Conservation (phyloP, 2,888 invertebrate genomes). For the Baronia brevicornis region DNA sequence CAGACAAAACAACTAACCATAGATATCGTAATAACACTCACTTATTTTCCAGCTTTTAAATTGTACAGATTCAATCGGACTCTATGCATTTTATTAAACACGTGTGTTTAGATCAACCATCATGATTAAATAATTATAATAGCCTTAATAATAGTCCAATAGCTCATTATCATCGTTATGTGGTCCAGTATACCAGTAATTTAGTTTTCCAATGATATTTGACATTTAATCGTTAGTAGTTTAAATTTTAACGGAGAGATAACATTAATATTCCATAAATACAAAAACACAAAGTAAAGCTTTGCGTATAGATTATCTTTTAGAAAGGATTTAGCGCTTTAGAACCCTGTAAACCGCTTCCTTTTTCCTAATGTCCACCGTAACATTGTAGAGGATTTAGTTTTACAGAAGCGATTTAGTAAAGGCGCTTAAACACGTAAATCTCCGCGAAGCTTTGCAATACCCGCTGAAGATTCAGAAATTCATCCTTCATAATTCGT, state of each 20-base stretch:
- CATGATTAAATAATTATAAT: no score
- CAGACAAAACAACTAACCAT: conserved; percentile 62
- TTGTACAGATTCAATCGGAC: conserved; percentile 52
- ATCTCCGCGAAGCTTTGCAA: conserved; percentile 55
- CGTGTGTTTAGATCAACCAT: no score
- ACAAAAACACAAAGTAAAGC: conserved; percentile 37
- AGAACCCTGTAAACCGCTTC: conserved; percentile 48
- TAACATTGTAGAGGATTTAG: conserved; percentile 46
- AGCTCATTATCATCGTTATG: conserved; percentile 9
- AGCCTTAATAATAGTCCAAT: no score
- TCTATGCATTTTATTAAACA: no score
- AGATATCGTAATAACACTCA: conserved; percentile 71
- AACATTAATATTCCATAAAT: conserved; percentile 1
- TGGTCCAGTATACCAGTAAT: conserved; percentile 6
- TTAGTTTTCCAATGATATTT: conserved; percentile 8
- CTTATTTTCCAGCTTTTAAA: conserved; percentile 42
- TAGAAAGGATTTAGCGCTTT: conserved; percentile 53
- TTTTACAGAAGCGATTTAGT: conserved; percentile 45
- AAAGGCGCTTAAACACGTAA: conserved; percentile 40
- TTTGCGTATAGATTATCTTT: conserved; percentile 52
- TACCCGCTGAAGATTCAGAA: conserved; percentile 34
- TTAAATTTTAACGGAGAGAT: conserved; percentile 11
- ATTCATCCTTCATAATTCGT: conserved; percentile 24
- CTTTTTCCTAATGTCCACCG: conserved; percentile 34
- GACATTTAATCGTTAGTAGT: conserved; percentile 14